These are phyloP conservation scores for Corythornis leucogaster DNA, from an alignment of 2,797 vertebrate genomes.

Conservation along the genomic window DNA sequence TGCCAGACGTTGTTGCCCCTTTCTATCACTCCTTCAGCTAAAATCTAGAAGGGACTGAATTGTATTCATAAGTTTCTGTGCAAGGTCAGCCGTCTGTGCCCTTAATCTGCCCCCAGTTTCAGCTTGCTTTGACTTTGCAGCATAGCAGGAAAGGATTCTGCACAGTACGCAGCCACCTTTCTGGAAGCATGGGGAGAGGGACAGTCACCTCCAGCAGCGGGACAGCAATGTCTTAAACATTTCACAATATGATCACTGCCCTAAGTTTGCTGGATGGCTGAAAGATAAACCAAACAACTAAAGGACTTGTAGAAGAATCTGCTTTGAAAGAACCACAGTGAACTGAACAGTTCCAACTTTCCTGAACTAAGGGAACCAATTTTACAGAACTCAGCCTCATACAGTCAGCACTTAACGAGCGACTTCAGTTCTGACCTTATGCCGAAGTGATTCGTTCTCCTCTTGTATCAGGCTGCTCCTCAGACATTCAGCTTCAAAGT, in stretches of 20 bases:
- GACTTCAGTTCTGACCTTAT: constrained; percentile 81
- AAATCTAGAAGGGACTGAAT: background rate
- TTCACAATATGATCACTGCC: background rate
- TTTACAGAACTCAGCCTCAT: background rate
- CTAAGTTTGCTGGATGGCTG: background rate
- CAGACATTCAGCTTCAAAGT: constrained; percentile 93
- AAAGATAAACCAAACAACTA: background rate
- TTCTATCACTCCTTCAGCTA: background rate
- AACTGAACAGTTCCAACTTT: background rate
- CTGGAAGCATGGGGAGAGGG: background rate
- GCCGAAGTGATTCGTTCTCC: constrained; percentile 91
- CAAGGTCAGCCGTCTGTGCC: background rate
- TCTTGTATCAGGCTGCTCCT: constrained; percentile 85
- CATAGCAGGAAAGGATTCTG: background rate
- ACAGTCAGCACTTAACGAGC: background rate
- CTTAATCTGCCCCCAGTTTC: background rate
- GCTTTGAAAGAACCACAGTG: background rate
- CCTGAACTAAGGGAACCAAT: background rate
- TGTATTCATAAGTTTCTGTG: background rate
- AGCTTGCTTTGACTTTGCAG: background rate
- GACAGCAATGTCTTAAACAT: background rate
- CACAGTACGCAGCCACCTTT: background rate
- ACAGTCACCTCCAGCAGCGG: background rate
- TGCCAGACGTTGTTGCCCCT: background rate
- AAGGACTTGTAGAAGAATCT: background rate